Base-by-base conservation (phyloP, 1,140 invertebrate genomes). In the Eupeodes corollae region DNA sequence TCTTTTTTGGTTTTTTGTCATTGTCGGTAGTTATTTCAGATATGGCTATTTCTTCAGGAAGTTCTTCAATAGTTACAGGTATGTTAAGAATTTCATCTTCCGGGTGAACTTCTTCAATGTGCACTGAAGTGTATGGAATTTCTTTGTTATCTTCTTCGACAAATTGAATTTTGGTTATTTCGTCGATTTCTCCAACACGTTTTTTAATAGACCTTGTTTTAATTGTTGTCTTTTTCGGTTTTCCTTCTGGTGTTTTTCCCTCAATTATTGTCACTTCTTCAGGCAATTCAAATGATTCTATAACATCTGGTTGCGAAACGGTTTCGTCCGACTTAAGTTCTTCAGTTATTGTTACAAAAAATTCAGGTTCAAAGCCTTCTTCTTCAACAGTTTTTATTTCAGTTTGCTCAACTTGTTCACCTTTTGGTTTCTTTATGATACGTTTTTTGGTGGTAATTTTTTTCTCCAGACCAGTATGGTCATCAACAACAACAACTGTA, bases 241-340 rank as follows among this genome's bases (percentile, higher is more conserved):
- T 56, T 14, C 66, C 62, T 41, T 61, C 58, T 32, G 69, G 51
- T 8, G 59, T 52, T 26, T 33, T 44, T 11, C 54, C 57, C 57
- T 73, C 70, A 14, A 72, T 54, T 18, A 73, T 54, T 5, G 58
- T 52, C 10, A 72, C 50, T 56, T 71, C 69, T 52, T 71, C 69
- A 2, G 64, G 57, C 47, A 68, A 30, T 50, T 59, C 61, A 42
- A 61, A 21, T 35, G 57, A 52, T 13, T 10, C 18, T 32, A 26
- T 39, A 52, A 45, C 30, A 44, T 56, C 53, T 18, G 11, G n/a
- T 52, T 19, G 44, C 8, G 8, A 26, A 26, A 5, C 3, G 2
- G 55, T 53, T 11, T 47, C 32, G 2, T 45, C 44, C 5, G 58
- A 57, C 8, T 26, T 26, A 5, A 5, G 3, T 15, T 56, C 49